A percentile compares a stretch with the other conserved stretches of the same genome.
phyloP scores from a whole-genome alignment of 30 jellyfish, hydroid and myxozoan genomes.

The Nemopilema nomurai region DNA sequence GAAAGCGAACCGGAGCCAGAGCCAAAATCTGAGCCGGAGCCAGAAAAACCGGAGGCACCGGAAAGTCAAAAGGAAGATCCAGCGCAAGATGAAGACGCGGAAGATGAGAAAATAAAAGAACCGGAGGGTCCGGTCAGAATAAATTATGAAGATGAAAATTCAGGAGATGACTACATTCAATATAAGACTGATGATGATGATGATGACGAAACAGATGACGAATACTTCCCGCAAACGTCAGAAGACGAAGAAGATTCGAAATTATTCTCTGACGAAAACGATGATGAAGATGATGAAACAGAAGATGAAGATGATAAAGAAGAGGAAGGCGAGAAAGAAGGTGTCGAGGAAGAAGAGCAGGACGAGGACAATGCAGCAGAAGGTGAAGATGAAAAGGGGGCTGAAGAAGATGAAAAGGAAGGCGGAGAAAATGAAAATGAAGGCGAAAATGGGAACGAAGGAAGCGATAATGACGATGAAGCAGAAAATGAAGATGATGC shows the following conservation, averaged over 20 bases:
- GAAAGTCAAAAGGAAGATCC: constrained; percentile 4
- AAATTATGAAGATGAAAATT: constrained; percentile 36
- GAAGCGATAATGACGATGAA: constrained; percentile 2
- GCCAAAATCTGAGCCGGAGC: constrained; percentile 16
- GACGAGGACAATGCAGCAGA: constrained; percentile 4
- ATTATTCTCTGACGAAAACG: constrained; percentile 59
- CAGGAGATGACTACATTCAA: constrained; percentile 47
- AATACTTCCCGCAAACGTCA: constrained; percentile 53
- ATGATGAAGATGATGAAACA: constrained; percentile 42
- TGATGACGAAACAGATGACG: constrained; percentile 61
- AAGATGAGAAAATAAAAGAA: constrained; percentile 17
- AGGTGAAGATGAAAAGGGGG: not conserved
- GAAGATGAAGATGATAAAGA: constrained; percentile 1
- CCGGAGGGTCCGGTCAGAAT: constrained; percentile 53
- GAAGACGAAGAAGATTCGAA: constrained; percentile 49
- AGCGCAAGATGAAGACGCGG: constrained; percentile 19
- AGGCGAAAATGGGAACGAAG: not conserved
- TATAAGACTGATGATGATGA: constrained; percentile 61
- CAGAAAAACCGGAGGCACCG: constrained; percentile 11
- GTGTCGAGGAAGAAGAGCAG: not conserved
- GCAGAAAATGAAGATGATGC: constrained; percentile 28
- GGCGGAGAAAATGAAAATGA: not conserved
- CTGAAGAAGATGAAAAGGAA: constrained; percentile 13
- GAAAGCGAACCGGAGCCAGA: constrained; percentile 35
- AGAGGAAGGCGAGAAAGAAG: constrained; percentile 6